These are phyloP conservation scores for Ctena decussata DNA, from an alignment of 2,888 invertebrate genomes.

Conservation along the genomic window DNA sequence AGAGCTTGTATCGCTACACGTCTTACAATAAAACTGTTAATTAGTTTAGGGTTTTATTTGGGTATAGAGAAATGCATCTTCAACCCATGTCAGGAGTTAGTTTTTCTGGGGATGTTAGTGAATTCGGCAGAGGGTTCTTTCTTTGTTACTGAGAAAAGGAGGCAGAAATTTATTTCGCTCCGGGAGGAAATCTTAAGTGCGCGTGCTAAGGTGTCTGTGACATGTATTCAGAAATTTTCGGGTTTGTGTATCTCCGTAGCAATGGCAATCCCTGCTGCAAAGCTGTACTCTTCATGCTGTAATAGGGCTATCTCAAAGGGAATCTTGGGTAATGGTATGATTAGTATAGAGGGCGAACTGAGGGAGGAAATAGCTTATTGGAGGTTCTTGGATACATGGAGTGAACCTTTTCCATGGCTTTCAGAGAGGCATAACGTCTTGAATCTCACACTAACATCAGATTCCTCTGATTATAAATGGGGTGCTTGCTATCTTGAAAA, in stretches of 20 bases:
- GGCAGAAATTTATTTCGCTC: background rate
- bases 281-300: constrained; percentile 21
- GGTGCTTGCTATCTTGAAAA: background rate
- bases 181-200: constrained; percentile 5
- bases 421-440: background rate
- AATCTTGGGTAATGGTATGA: background rate
- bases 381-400: background rate
- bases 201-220: background rate
- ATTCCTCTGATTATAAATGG: background rate
- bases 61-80: background rate
- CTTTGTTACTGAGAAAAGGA: constrained; percentile 19
- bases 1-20: background rate
- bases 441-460: background rate
- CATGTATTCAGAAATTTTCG: constrained; percentile 7
- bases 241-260: constrained; percentile 23
- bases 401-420: background rate
- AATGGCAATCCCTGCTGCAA: constrained; percentile 20
- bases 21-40: background rate
- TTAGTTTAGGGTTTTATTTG: background rate
- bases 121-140: constrained; percentile 12
- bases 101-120: constrained; percentile 19
- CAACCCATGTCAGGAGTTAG: background rate
- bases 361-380: background rate
- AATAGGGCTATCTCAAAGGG: constrained; percentile 23
- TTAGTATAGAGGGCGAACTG: background rate